Conservation (phyloP, 1,140 invertebrate species). For the Propsilocerus akamusi region DNA sequence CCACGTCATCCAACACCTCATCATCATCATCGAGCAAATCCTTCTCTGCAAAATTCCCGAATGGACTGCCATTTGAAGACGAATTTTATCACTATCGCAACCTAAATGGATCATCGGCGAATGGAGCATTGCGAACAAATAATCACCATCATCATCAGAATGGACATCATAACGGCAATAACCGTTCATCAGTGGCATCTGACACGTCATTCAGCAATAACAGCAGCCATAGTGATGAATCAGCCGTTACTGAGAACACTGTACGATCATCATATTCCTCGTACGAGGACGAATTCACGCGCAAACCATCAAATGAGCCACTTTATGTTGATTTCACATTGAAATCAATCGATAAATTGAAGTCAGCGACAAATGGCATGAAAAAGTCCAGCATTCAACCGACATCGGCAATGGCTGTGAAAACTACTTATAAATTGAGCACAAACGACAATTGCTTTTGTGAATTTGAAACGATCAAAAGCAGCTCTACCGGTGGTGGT, state of each 20-base stretch:
- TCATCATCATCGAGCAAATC: slow-evolving; percentile 10
- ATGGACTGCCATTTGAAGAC: slow-evolving; percentile 22
- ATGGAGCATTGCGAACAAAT: neutral
- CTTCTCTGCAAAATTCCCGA: slow-evolving; percentile 21
- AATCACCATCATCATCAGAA: neutral
- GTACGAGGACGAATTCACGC: slow-evolving; percentile 18
- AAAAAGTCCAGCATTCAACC: neutral
- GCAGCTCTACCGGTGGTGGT: neutral
- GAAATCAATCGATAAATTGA: slow-evolving; percentile 11
- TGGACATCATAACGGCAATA: neutral
- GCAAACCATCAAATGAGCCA: slow-evolving; percentile 20
- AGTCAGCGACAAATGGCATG: slow-evolving; percentile 5
- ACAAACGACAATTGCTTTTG: slow-evolving; percentile 8
- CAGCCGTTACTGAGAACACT: slow-evolving; percentile 9
- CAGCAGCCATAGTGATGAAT: neutral
- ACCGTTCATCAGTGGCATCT: neutral
- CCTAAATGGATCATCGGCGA: slow-evolving; percentile 5
- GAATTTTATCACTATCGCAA: slow-evolving; percentile 19
- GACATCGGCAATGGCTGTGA: slow-evolving; percentile 4
- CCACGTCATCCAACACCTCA: neutral
- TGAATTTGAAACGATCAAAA: slow-evolving; percentile 2
- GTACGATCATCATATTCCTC: slow-evolving; percentile 4
- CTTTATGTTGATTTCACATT: slow-evolving; percentile 22
- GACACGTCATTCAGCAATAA: slow-evolving; percentile 8
- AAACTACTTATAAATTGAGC: slow-evolving; percentile 7